Evolutionary conservation across 2,113 vertebrate species (phyloP).

Genomic region (Melanocharis versteri): DNA sequence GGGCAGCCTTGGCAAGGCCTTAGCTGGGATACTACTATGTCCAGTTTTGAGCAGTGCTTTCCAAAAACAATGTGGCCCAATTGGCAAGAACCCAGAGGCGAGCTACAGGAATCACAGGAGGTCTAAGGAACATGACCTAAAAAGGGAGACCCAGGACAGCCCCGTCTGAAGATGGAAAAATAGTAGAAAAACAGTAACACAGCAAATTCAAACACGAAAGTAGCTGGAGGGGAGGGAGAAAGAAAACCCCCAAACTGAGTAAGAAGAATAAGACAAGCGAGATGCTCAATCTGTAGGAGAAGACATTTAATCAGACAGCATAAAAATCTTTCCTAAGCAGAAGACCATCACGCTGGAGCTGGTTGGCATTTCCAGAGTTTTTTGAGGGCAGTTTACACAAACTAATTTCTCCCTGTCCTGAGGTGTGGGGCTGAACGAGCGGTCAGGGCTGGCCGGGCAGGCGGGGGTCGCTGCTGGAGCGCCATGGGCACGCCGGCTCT

Average conservation of each 20-base stretch:
- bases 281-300: neutral
- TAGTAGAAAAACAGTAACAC: neutral
- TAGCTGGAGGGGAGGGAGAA: neutral
- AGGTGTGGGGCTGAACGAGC: fast-evolving
- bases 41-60: neutral
- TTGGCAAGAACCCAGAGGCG: neutral
- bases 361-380: no score
- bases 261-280: neutral
- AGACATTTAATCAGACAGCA: neutral
- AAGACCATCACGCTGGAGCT: fast-evolving
- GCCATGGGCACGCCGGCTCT: fast-evolving
- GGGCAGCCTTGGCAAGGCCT: slow-evolving; percentile 28
- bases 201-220: neutral
- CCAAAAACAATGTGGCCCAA: neutral
- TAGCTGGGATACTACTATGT: neutral
- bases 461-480: neutral
- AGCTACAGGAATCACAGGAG: neutral
- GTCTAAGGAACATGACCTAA: neutral
- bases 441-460: no score
- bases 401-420: neutral
- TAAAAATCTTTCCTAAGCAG: neutral
- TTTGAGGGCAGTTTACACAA: neutral
- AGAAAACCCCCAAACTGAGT: neutral
- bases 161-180: neutral
- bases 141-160: neutral